These are phyloP conservation scores for Drepanosiphum platanoidis DNA, from an alignment of 2,888 invertebrate genomes.

Conservation along the genomic window DNA sequence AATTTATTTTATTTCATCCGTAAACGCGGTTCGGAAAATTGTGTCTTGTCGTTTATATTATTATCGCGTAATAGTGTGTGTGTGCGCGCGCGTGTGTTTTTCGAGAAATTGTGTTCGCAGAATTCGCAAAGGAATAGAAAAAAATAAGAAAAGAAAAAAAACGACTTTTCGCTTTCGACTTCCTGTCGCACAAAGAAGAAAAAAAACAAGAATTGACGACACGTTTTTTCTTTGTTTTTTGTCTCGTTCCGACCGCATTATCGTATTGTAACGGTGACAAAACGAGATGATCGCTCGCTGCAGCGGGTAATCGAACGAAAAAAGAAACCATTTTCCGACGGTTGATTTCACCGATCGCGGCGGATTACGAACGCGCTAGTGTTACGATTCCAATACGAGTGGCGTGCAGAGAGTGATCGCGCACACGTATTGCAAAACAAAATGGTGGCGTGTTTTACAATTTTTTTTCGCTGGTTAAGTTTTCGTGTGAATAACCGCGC, in stretches of 20 bases:
- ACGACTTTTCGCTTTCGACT: constrained; percentile 15
- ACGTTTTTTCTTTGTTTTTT: no score
- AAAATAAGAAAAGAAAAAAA: background rate
- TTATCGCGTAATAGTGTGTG: background rate
- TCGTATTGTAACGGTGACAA: background rate
- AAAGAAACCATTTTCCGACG: background rate
- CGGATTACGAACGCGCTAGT: no score
- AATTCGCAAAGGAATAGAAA: background rate
- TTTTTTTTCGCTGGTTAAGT: no score
- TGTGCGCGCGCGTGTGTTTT: background rate
- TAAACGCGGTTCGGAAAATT: background rate
- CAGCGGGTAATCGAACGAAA: background rate
- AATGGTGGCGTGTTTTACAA: no score
- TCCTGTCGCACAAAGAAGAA: constrained; percentile 1
- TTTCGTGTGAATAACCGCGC: no score
- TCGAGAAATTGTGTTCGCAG: background rate
- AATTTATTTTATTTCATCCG: background rate
- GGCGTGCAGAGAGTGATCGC: no score
- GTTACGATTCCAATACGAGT: no score
- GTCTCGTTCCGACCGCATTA: background rate
- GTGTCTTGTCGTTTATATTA: background rate
- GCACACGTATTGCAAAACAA: no score
- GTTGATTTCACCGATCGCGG: background rate
- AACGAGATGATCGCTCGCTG: background rate
- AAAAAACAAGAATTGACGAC: constrained; percentile 3